Percentiles rank a stretch among this genome's conserved stretches.
Evolutionary conservation across 2,113 vertebrate genomes (phyloP).

Genomic region (Erinaceus europaeus): DNA sequence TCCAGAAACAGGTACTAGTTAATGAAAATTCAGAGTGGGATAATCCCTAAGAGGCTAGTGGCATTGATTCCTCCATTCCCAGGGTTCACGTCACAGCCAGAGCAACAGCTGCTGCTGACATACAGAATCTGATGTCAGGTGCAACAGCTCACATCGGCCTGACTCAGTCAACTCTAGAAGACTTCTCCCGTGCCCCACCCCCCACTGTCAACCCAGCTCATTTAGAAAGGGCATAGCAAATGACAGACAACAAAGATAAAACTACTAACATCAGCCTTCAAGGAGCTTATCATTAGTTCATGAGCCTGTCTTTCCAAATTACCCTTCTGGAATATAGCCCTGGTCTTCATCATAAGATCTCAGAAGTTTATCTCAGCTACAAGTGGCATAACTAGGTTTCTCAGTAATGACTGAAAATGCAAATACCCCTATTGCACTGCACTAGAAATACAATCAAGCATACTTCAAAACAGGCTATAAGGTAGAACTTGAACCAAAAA

Average conservation of each 20-base stretch:
- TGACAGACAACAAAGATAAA: not conserved
- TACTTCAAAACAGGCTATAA: constrained; percentile 65
- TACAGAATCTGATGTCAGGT: not conserved
- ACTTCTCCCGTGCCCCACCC: not conserved
- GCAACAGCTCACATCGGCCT: not conserved
- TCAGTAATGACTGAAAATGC: constrained; percentile 1
- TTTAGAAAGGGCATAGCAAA: not conserved
- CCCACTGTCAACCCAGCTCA: not conserved
- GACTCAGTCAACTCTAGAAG: not conserved
- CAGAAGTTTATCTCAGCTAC: not conserved
- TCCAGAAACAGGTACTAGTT: not conserved
- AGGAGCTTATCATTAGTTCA: not conserved
- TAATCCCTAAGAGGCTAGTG: not conserved
- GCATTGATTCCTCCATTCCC: not conserved
- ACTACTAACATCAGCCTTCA: not conserved
- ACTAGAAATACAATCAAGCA: constrained; percentile 80
- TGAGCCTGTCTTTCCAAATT: constrained; percentile 19
- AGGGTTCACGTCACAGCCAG: not conserved
- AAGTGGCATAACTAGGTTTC: not conserved
- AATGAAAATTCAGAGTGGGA: not conserved
- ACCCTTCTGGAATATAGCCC: constrained; percentile 25
- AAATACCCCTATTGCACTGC: constrained; percentile 75
- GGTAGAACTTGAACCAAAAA: constrained; percentile 79
- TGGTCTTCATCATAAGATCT: not conserved
- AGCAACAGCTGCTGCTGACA: not conserved